Conservation (phyloP, 1,140 invertebrate species). For the Aphis gossypii region DNA sequence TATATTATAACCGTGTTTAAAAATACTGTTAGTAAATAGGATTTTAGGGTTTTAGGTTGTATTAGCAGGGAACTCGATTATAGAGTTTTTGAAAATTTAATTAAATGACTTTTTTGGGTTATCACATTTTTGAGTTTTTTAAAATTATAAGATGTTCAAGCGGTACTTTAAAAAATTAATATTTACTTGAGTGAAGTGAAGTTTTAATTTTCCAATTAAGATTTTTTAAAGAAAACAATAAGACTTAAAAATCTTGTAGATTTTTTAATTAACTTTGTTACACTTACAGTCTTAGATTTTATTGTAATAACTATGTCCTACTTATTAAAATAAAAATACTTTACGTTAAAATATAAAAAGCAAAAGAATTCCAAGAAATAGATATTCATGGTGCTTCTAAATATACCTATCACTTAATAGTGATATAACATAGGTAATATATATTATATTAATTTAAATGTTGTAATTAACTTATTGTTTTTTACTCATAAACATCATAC, state of each 20-base stretch:
- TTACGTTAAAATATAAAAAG: too few species aligned
- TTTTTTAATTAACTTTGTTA: not conserved
- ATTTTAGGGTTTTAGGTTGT: not conserved
- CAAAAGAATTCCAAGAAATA: too few species aligned
- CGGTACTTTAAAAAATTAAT: not conserved
- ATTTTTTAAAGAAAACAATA: not conserved
- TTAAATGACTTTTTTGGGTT: not conserved
- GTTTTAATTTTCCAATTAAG: not conserved
- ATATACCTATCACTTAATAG: not conserved
- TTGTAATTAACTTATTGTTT: not conserved
- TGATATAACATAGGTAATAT: not conserved
- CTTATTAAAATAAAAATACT: not conserved
- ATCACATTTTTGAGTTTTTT: not conserved
- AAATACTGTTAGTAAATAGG: too few species aligned
- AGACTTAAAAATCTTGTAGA: not conserved
- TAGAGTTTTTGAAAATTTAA: not conserved
- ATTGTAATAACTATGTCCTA: not conserved
- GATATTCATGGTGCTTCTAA: too few species aligned
- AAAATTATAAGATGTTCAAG: not conserved
- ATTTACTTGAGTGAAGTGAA: too few species aligned
- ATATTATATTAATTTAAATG: not conserved
- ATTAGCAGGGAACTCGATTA: not conserved
- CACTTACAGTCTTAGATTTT: not conserved
- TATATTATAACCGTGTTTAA: too few species aligned
- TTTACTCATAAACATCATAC: too few species aligned